phyloP scores from a whole-genome alignment of 2,888 invertebrate species.

The Phortica magna region DNA sequence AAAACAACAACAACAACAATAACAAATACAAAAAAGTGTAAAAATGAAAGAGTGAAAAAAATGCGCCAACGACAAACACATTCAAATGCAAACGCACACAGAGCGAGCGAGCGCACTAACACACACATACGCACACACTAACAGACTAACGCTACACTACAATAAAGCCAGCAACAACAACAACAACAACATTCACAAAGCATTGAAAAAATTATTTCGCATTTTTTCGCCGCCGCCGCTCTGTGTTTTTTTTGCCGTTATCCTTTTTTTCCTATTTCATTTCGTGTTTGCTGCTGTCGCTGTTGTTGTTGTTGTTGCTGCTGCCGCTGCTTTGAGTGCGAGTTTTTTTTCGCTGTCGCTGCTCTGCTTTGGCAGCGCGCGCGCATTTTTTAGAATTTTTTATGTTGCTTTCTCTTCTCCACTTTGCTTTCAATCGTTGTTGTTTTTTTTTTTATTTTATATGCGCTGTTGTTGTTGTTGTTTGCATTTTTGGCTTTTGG shows the following conservation, averaged over 20 bases:
- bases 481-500: conserved; percentile 48
- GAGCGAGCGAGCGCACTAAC: conserved; percentile 8
- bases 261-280: conserved; percentile 25
- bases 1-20: conserved; percentile 10
- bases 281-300: background rate
- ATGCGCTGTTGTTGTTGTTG: conserved; percentile 53
- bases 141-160: conserved; percentile 5
- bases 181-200: conserved; percentile 59
- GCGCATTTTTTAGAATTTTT: conserved; percentile 35
- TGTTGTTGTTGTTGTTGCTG: conserved; percentile 38
- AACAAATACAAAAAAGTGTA: conserved; percentile 34
- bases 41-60: conserved; percentile 59
- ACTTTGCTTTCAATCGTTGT: background rate
- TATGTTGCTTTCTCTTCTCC: conserved; percentile 40
- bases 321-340: conserved; percentile 55
- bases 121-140: conserved; percentile 26
- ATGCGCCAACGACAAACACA: conserved; percentile 18
- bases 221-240: conserved; percentile 61
- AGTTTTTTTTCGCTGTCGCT: conserved; percentile 42
- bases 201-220: conserved; percentile 38
- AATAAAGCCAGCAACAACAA: conserved; percentile 44
- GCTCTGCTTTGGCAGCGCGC: conserved; percentile 63
- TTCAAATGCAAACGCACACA: conserved; percentile 21
- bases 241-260: background rate
- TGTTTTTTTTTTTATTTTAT: conserved; percentile 41